Evolutionary conservation across 2,113 vertebrate species (phyloP).

Genomic region (Elephantulus edwardii): DNA sequence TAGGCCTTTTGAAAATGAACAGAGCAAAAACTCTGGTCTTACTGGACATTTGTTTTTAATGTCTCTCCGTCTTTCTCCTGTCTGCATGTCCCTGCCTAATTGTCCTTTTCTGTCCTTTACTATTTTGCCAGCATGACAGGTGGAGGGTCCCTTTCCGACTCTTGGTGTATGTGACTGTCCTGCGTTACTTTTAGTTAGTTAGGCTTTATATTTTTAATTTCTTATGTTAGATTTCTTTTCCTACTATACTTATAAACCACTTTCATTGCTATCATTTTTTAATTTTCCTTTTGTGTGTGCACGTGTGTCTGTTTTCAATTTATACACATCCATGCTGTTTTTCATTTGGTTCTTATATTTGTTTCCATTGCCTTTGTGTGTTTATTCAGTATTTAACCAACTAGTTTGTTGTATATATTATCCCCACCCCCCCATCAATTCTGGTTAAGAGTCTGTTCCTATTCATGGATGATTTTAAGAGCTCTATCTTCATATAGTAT

Average conservation of each 20-base stretch:
- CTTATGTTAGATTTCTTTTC: slow-evolving; percentile 35
- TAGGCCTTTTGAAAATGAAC: neutral
- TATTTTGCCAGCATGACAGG: neutral
- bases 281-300: neutral
- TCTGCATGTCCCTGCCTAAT: neutral
- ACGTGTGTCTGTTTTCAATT: neutral
- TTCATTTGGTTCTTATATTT: neutral
- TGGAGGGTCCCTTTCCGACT: neutral
- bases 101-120: neutral
- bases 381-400: neutral
- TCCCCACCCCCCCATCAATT: neutral
- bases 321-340: neutral
- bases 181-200: neutral
- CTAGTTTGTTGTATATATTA: neutral
- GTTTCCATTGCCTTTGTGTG: slow-evolving; percentile 37
- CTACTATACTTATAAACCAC: slow-evolving; percentile 38
- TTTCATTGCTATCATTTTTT: slow-evolving; percentile 13
- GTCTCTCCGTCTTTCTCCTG: neutral
- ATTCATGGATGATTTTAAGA: neutral
- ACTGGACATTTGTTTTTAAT: neutral
- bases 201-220: slow-evolving; percentile 21
- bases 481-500: neutral
- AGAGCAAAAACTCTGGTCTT: slow-evolving; percentile 23
- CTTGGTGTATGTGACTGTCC: neutral
- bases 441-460: neutral